Evolutionary conservation across 2,113 vertebrate species (phyloP).

Genomic region (Aptenodytes patagonicus): DNA sequence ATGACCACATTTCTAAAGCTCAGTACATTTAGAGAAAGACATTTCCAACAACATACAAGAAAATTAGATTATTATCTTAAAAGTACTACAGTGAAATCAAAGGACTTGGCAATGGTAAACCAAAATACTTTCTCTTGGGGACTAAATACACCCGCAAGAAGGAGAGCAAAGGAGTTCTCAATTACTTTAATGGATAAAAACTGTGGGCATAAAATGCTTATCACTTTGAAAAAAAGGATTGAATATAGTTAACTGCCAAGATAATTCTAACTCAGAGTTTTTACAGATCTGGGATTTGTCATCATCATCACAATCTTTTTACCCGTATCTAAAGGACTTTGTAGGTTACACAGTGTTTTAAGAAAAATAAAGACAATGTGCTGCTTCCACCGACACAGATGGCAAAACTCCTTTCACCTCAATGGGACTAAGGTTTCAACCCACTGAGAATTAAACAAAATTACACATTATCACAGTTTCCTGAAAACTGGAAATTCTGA

Average conservation of each 20-base stretch:
- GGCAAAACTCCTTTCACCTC: neutral
- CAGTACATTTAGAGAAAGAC: neutral
- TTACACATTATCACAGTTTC: neutral
- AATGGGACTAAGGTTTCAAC: neutral
- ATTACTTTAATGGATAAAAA: slow-evolving; percentile 9
- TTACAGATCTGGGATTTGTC: neutral
- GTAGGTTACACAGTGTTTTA: neutral
- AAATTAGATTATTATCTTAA: neutral
- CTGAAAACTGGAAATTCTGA: neutral
- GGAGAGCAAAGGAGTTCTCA: neutral
- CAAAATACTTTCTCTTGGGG: slow-evolving; percentile 2
- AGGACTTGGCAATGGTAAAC: neutral
- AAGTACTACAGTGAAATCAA: slow-evolving; percentile 19
- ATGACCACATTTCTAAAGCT: neutral
- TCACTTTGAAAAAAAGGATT: neutral
- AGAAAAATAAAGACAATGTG: neutral
- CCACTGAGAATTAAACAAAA: neutral
- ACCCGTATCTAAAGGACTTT: neutral
- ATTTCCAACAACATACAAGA: neutral
- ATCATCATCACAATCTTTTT: neutral
- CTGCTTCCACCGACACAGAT: neutral
- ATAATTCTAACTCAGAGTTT: neutral
- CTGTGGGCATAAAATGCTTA: neutral
- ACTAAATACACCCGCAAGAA: neutral
- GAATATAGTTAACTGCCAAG: neutral